Evolutionary conservation across 1,140 invertebrate genomes (phyloP).

Genomic region (Dufourea novaeangliae): DNA sequence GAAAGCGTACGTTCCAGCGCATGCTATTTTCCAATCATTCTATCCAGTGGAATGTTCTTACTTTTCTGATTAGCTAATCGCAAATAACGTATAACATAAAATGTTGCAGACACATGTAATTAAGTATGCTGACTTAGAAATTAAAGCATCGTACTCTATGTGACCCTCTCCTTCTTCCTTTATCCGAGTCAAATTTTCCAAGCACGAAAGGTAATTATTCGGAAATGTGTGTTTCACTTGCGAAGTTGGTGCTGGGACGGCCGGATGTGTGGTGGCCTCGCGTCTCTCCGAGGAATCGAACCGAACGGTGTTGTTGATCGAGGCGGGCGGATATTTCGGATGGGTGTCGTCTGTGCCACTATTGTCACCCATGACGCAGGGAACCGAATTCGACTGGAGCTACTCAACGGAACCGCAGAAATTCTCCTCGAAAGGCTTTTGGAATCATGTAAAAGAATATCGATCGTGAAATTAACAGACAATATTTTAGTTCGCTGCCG

Average conservation of each 20-base stretch:
- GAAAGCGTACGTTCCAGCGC: too few species aligned
- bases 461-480: not conserved
- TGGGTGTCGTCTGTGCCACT: slow-evolving; percentile 84
- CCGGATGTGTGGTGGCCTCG: slow-evolving; percentile 90
- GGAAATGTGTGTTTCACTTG: slow-evolving; percentile 16
- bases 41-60: too few species aligned
- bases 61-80: too few species aligned
- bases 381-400: slow-evolving; percentile 85
- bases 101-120: too few species aligned
- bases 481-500: too few species aligned
- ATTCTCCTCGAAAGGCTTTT: slow-evolving; percentile 85
- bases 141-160: too few species aligned
- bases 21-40: too few species aligned
- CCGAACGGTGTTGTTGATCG: slow-evolving; percentile 85
- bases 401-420: slow-evolving; percentile 84
- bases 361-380: slow-evolving; percentile 85
- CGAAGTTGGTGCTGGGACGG: slow-evolving; percentile 90
- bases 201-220: not conserved
- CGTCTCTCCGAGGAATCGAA: slow-evolving; percentile 84
- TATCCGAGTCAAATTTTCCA: not conserved
- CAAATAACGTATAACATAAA: too few species aligned
- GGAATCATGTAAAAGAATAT: slow-evolving; percentile 80
- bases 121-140: too few species aligned
- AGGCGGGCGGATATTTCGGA: slow-evolving; percentile 87
- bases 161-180: too few species aligned